These are phyloP conservation scores for Numenius arquata DNA, from an alignment of 2,113 vertebrate genomes.

Conservation along the genomic window DNA sequence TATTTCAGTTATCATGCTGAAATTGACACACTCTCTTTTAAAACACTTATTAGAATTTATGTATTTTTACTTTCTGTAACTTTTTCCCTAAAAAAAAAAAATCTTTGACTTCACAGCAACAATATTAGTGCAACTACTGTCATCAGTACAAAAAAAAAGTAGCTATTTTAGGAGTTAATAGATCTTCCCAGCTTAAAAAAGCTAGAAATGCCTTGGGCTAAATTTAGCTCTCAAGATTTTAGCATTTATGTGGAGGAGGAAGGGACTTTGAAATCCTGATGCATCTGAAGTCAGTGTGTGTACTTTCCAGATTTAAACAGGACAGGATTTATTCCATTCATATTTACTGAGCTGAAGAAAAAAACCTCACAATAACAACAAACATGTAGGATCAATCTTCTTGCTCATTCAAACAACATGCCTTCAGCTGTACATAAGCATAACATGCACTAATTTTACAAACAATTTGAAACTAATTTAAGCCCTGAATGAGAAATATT, in stretches of 20 bases:
- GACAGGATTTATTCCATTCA: not conserved
- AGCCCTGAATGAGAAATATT: not conserved
- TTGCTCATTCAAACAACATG: not conserved
- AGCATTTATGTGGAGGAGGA: not conserved
- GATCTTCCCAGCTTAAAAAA: not conserved
- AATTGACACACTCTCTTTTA: not conserved
- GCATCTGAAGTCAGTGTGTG: not conserved
- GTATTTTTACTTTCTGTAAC: not conserved
- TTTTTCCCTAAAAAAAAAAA: not conserved
- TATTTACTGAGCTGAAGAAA: not conserved
- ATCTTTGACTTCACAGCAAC: not conserved
- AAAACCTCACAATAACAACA: not conserved
- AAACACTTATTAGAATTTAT: not conserved
- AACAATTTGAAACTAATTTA: constrained; percentile 18
- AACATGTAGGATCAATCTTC: not conserved
- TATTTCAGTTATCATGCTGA: not conserved
- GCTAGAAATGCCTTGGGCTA: not conserved
- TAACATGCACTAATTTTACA: not conserved
- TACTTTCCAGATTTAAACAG: not conserved
- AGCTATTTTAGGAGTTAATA: not conserved
- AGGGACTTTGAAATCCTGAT: not conserved
- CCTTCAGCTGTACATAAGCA: not conserved
- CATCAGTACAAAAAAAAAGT: not conserved
- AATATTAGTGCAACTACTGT: not conserved
- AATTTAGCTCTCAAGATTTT: not conserved